A percentile compares a stretch with the other conserved stretches of the same genome.
These are phyloP conservation scores for Ceratothoa steindachneri DNA, from an alignment of 2,888 invertebrate genomes.

Conservation along the genomic window DNA sequence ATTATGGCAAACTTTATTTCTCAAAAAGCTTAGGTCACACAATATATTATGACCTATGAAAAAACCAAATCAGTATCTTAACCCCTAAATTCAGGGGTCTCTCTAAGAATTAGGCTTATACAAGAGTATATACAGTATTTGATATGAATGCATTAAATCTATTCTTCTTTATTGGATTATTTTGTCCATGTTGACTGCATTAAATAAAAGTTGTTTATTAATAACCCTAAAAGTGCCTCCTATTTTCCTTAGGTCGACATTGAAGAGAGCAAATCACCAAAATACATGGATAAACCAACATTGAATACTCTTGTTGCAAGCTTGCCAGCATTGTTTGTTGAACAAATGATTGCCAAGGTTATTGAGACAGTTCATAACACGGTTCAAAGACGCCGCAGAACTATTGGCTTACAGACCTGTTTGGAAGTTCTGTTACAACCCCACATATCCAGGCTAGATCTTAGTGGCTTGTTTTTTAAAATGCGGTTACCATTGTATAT, in stretches of 20 bases:
- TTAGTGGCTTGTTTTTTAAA: constrained; percentile 39
- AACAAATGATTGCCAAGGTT: constrained; percentile 32
- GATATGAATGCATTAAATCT: too few species aligned
- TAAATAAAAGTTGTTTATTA: too few species aligned
- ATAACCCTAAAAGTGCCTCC: too few species aligned
- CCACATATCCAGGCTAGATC: constrained; percentile 26
- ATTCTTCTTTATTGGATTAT: too few species aligned
- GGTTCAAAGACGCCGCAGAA: constrained; percentile 23
- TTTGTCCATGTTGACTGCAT: too few species aligned
- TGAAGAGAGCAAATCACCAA: constrained; percentile 17
- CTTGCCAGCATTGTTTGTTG: constrained; percentile 26
- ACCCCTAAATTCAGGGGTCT: too few species aligned
- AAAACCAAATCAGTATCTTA: too few species aligned
- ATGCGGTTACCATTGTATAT: constrained; percentile 36
- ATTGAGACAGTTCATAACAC: constrained; percentile 34
- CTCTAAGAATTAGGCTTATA: too few species aligned
- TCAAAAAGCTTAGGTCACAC: too few species aligned
- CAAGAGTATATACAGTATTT: too few species aligned
- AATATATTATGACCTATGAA: too few species aligned
- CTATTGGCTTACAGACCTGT: constrained; percentile 36
- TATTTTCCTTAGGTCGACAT: constrained; percentile 38
- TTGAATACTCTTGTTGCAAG: constrained; percentile 14
- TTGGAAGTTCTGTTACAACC: constrained; percentile 33
- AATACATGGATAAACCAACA: not conserved
- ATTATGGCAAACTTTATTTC: too few species aligned